Base-by-base conservation (phyloP, 2,797 vertebrate genomes). In the Menidia menidia region DNA sequence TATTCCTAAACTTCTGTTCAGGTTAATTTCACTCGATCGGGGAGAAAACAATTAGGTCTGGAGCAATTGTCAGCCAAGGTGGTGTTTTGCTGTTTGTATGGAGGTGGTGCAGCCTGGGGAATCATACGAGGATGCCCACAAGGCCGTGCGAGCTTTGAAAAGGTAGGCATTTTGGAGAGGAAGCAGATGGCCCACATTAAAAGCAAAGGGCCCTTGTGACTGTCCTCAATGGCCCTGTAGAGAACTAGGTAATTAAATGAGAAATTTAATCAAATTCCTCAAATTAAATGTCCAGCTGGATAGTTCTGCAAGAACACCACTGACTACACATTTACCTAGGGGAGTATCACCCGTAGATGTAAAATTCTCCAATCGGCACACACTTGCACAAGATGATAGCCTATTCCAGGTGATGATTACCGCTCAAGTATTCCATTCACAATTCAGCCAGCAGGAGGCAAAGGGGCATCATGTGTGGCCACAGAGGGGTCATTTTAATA, bases 281-380 rank as follows among this genome's bases (percentile, higher is more conserved):
- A 94, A 95, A 95, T 95, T 94, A 95, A 94, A 94, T 93, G 93
- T 95, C 94, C 93, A 94, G 92, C 93, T 94, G 93, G 91, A 94
- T 91, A 89, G 88, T 90, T 93, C 85, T 92, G 88, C 90, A 87
- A 88, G 91, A 94, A 91, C 91, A 93, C 90, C 85, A 83, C 84
- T 78, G 91, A 91, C 91, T 89, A 87, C 84, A 91, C 87, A 82
- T 91, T 80, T 85, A 91, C 90, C 89, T 87, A 78, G 58, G 89
- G 88, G 87, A 92, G 88, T 83, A 89, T 84, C 83, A 84, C 71
- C 64, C 65, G 87, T 81, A 82, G 90, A 88, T 84, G 77, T 85
- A 89, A 81, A 90, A 85, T 85, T 83, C 88, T 92, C 89, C 84
- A 82, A 90, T 89, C 89, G 90, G 85, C 73, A 72, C 88, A 81